phyloP scores from a whole-genome alignment of 64 coral and sea anemone species.

The Exaiptasia diaphana region DNA sequence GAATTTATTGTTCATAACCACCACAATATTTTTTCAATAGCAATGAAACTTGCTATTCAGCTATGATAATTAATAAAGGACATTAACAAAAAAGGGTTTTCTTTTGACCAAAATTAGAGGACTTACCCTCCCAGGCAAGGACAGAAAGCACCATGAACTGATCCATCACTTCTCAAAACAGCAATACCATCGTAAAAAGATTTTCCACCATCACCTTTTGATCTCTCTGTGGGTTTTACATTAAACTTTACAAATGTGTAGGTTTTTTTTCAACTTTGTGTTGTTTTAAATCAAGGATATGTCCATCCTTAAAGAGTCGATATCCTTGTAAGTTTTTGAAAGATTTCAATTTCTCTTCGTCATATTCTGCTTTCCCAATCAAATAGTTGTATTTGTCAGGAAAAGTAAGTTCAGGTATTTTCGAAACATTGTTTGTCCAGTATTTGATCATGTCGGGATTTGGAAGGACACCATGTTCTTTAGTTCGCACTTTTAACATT shows the following conservation, averaged over 20 bases:
- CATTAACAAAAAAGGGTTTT: too few relatives aligned
- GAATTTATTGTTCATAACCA: too few relatives aligned
- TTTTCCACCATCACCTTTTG: conserved; percentile 25
- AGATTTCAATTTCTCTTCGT: conserved; percentile 24
- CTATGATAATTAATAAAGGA: too few relatives aligned
- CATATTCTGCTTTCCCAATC: conserved; percentile 34
- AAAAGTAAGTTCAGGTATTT: conserved; percentile 43
- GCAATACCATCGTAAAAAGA: background rate
- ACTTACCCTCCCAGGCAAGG: conserved; percentile 30
- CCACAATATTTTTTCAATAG: too few relatives aligned
- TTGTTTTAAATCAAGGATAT: conserved; percentile 33
- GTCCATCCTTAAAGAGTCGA: conserved; percentile 42
- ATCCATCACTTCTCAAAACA: conserved; percentile 30
- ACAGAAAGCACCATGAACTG: conserved; percentile 21
- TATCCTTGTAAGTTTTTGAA: conserved; percentile 49
- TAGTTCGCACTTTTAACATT: conserved; percentile 15
- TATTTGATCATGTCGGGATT: conserved; percentile 6
- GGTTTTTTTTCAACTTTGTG: conserved; percentile 2
- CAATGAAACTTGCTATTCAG: too few relatives aligned
- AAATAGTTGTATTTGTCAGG: conserved; percentile 62
- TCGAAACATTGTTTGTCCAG: conserved; percentile 39
- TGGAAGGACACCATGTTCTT: conserved; percentile 42
- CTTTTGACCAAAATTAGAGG: background rate
- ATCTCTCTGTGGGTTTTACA: conserved; percentile 28
- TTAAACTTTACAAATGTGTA: conserved; percentile 25